Base-by-base conservation (phyloP, 2,113 vertebrate species). In the Cyanoderma ruficeps region DNA sequence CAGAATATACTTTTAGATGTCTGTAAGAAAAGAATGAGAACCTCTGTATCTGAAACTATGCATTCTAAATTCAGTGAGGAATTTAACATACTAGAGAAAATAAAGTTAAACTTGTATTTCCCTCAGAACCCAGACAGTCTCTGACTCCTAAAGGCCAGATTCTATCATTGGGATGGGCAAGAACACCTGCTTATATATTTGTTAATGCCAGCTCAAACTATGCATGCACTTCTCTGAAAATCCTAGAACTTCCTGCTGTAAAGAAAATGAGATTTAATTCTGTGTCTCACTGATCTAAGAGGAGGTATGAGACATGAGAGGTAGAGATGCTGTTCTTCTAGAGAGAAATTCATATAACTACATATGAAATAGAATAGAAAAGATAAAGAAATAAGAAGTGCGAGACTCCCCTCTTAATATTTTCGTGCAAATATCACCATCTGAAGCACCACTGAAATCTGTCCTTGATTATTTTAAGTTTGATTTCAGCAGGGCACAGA, bases 231-330 rank as follows among this genome's bases (percentile, higher is more conserved):
- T 44, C 60, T 68, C 78, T 64, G 61, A 37, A 31, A 74, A 86
- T 42, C 71, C 71, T 37, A 35, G 42, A 93, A 74, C 75, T 70
- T 79, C 31, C 82, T 87, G n/a, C 64, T 59, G 23, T 44, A 67
- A 88, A 85, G 76, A 81, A 93, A 96, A 59, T 31, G 44, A 90
- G 77, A 88, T 83, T 79, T 94, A 81, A 89, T 42, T 90, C 72
- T 77, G 30, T 56, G 44, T 57, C 92, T 74, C 35, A 56, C 52
- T 64, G 81, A 53, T 86, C 70, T 83, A 64, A 49, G 31, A 87
- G 49, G 37, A 79, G 31, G 11, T 22, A 3, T 7, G 59, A 89
- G 78, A 56, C 63, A 64, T 8, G 23, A 86, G 39, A 88, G 15
- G 47, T 5, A 85, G 57, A 85, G 57, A 49, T 23, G 23, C 46